Evolutionary conservation across 2,888 invertebrate genomes (phyloP).

Genomic region (Eupithecia subfuscata): DNA sequence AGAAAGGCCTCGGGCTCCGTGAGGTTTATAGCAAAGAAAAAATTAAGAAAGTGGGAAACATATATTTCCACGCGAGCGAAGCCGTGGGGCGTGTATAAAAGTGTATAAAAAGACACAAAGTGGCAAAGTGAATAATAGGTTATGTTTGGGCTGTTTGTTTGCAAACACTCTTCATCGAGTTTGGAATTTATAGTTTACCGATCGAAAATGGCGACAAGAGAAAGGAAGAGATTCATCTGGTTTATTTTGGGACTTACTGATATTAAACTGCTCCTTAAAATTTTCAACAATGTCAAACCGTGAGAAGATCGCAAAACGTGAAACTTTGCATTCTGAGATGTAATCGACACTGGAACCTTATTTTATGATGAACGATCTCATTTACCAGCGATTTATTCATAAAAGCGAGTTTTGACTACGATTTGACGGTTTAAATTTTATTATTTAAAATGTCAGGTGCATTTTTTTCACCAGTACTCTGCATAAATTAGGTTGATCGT

Average conservation of each 20-base stretch:
- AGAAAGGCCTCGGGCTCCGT: too few species aligned
- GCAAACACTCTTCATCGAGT: too few species aligned
- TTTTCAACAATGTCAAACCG: background rate
- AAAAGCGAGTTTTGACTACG: slow-evolving; percentile 11
- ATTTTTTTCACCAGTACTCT: background rate
- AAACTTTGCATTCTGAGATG: slow-evolving; percentile 19
- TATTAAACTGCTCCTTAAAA: background rate
- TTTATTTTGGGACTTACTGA: background rate
- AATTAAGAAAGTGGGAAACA: too few species aligned
- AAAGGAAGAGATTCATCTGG: background rate
- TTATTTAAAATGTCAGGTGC: background rate
- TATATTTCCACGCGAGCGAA: too few species aligned
- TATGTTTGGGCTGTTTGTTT: too few species aligned
- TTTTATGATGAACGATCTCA: slow-evolving; percentile 19
- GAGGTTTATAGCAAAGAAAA: too few species aligned
- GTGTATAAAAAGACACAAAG: too few species aligned
- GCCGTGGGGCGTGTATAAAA: too few species aligned
- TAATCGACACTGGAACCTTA: slow-evolving; percentile 12
- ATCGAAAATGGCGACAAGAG: too few species aligned
- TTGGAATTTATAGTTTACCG: too few species aligned
- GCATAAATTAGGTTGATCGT: too few species aligned
- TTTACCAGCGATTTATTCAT: slow-evolving; percentile 16
- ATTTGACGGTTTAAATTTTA: background rate
- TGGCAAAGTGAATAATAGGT: too few species aligned
- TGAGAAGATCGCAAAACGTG: slow-evolving; percentile 14